Conservation (phyloP, 1,140 invertebrate genomes). For the Drosophila ambigua region DNA sequence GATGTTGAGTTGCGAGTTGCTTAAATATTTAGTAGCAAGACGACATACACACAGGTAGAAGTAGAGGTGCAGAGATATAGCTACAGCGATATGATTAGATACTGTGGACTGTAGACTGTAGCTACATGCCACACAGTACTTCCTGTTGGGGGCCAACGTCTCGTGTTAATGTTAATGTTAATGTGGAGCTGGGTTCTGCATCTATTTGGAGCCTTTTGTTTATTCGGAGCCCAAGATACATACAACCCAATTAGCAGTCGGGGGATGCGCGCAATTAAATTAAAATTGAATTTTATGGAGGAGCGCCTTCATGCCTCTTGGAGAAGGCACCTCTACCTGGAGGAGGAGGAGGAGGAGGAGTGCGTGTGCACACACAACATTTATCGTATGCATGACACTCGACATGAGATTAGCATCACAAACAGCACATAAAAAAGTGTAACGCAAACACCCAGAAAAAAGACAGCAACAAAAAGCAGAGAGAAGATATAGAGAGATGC, state of each 20-base stretch:
- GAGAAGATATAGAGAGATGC: constrained; percentile 31
- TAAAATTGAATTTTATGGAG: constrained; percentile 78
- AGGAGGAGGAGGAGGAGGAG: not conserved
- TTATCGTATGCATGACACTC: constrained; percentile 79
- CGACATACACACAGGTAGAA: constrained; percentile 21
- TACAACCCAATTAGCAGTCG: constrained; percentile 72
- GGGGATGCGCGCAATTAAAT: constrained; percentile 75
- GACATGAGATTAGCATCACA: constrained; percentile 79
- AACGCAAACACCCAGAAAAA: constrained; percentile 49
- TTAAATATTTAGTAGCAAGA: constrained; percentile 79
- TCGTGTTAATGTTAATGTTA: constrained; percentile 59
- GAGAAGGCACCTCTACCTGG: constrained; percentile 31
- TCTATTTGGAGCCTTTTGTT: constrained; percentile 4
- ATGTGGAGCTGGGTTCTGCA: constrained; percentile 34
- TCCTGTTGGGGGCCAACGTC: constrained; percentile 54
- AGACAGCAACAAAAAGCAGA: constrained; percentile 31
- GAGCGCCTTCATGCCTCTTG: constrained; percentile 28
- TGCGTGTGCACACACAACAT: constrained; percentile 34
- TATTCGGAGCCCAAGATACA: constrained; percentile 20
- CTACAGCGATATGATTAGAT: constrained; percentile 69
- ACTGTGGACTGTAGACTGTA: constrained; percentile 20
- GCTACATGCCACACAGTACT: constrained; percentile 27
- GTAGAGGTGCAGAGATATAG: constrained; percentile 17
- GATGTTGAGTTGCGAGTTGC: constrained; percentile 54
- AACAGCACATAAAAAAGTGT: constrained; percentile 81